phyloP scores from a whole-genome alignment of 2,888 invertebrate species.

The Tipula unca region DNA sequence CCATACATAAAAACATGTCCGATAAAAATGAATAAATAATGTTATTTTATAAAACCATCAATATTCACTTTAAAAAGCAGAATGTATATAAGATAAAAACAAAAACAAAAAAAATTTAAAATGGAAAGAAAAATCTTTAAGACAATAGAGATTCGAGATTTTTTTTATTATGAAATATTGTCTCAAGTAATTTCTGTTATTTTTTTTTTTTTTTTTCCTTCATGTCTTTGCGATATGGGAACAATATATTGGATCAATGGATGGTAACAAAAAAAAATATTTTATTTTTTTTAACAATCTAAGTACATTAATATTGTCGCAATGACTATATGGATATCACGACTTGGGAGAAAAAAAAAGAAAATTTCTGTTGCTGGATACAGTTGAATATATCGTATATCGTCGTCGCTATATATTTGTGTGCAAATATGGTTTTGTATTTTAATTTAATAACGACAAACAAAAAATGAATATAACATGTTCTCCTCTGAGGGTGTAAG shows the following conservation, averaged over 20 bases:
- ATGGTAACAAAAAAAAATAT: not conserved
- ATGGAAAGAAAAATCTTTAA: not conserved
- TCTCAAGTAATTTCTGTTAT: slow-evolving; percentile 1
- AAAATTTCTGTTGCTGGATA: not conserved
- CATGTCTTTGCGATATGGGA: not conserved
- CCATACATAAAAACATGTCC: not conserved
- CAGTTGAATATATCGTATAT: not conserved
- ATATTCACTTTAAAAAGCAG: not conserved
- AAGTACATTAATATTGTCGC: not conserved
- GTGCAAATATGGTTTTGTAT: slow-evolving; percentile 8
- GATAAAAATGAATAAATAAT: not conserved
- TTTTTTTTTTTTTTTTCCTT: not conserved
- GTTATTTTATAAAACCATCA: not conserved
- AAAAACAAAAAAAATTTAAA: not conserved
- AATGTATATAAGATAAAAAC: not conserved
- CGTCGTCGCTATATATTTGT: not conserved
- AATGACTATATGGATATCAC: not conserved
- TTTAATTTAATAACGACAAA: not conserved
- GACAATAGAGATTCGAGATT: slow-evolving; percentile 8
- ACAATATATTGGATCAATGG: not conserved
- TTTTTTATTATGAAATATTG: slow-evolving; percentile 8
- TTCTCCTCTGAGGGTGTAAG: not conserved
- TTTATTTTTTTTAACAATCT: not conserved
- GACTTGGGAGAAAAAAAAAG: not conserved
- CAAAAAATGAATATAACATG: not conserved